These are phyloP conservation scores for Diloba caeruleocephala DNA, from an alignment of 2,888 invertebrate species.

Conservation along the genomic window DNA sequence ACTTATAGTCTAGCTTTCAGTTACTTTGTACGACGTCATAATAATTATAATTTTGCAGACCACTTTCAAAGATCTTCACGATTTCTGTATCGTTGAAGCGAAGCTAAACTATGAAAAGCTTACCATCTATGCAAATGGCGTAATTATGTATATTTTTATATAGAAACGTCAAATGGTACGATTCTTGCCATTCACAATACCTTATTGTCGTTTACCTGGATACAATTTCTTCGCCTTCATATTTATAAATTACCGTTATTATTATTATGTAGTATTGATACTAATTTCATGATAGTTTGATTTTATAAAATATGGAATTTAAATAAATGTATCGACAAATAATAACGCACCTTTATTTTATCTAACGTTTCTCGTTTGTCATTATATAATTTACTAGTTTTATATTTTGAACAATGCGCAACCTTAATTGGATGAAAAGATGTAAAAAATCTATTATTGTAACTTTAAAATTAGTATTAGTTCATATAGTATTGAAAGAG, in stretches of 20 bases:
- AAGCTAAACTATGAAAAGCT: slow-evolving; percentile 32
- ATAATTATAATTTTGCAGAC: too few relatives aligned
- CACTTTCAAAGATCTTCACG: too few relatives aligned
- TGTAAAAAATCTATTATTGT: slow-evolving; percentile 35
- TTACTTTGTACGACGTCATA: too few relatives aligned
- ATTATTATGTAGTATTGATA: slow-evolving; percentile 1
- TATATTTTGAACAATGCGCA: too few relatives aligned
- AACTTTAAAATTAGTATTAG: too few relatives aligned
- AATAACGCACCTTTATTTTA: too few relatives aligned
- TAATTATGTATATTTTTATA: slow-evolving; percentile 32
- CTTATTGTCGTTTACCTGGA: slow-evolving; percentile 78
- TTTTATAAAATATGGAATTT: not conserved
- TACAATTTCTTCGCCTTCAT: slow-evolving; percentile 26
- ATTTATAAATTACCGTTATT: slow-evolving; percentile 3
- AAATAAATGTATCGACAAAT: too few relatives aligned
- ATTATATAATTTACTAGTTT: too few relatives aligned
- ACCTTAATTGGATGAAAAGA: too few relatives aligned
- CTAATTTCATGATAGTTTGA: slow-evolving; percentile 1
- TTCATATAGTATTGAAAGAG: slow-evolving; percentile 18
- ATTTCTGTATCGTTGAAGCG: slow-evolving; percentile 1
- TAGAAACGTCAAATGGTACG: slow-evolving; percentile 46
- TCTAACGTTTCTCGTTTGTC: too few relatives aligned
- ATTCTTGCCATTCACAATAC: slow-evolving; percentile 36
- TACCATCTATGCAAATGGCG: slow-evolving; percentile 28
- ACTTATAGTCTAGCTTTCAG: too few relatives aligned